Evolutionary conservation across 2,888 invertebrate genomes (phyloP).

Genomic region (Thera britannica): DNA sequence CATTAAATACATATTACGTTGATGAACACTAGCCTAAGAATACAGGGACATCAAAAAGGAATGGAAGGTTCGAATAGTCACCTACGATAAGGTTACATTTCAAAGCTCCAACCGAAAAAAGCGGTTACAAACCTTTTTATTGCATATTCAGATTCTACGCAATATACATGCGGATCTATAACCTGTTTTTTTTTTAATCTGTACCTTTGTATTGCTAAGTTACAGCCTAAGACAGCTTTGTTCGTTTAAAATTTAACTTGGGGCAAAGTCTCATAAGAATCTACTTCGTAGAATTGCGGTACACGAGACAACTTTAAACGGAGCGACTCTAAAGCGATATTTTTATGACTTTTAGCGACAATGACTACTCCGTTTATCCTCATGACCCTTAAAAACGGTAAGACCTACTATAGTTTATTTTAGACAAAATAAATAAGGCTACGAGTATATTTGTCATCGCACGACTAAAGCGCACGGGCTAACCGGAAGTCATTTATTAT

Average conservation of each 20-base stretch:
- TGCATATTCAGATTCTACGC: too few species aligned
- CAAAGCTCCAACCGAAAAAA: too few species aligned
- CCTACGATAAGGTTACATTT: too few species aligned
- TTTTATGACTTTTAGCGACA: too few species aligned
- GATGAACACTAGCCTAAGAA: conserved; percentile 2
- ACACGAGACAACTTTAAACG: background rate
- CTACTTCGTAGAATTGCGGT: background rate
- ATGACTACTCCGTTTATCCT: background rate
- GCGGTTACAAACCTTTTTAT: too few species aligned
- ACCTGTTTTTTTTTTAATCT: too few species aligned
- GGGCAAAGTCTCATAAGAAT: background rate
- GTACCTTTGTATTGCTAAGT: too few species aligned
- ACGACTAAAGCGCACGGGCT: conserved; percentile 1
- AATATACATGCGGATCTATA: too few species aligned
- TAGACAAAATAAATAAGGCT: conserved; percentile 7
- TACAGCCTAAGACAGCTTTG: too few species aligned
- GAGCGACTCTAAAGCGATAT: background rate
- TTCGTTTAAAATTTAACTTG: background rate
- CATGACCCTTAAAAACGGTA: background rate
- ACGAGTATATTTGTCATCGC: conserved; percentile 3
- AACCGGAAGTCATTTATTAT: background rate
- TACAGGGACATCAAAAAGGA: conserved; percentile 23
- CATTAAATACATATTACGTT: background rate
- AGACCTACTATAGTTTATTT: background rate
- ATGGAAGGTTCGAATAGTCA: conserved; percentile 26